Conservation (phyloP, 2,888 invertebrate species). For the Caenorhabditis drosophilae region DNA sequence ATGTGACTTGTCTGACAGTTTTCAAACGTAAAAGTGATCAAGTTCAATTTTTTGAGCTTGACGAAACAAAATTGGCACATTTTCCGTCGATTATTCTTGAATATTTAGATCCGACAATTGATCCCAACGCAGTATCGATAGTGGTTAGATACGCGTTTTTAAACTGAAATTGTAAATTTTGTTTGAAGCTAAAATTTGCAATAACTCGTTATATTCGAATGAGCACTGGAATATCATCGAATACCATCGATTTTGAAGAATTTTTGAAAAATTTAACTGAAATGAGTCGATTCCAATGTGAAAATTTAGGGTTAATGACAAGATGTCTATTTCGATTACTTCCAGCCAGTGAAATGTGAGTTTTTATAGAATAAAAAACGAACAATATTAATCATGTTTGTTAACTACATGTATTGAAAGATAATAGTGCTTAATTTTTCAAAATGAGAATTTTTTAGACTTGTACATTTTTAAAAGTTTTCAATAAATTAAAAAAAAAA, state of each 20-base stretch:
- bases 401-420: too few species aligned
- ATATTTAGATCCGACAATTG: slow-evolving; percentile 16
- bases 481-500: too few species aligned
- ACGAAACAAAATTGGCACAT: not conserved
- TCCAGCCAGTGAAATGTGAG: not conserved
- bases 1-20: not conserved
- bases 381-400: too few species aligned
- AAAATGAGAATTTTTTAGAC: too few species aligned
- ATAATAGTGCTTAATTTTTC: too few species aligned
- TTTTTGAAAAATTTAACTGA: slow-evolving; percentile 13
- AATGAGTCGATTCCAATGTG: slow-evolving; percentile 1
- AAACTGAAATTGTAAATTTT: not conserved
- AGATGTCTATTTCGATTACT: slow-evolving; percentile 13
- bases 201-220: slow-evolving; percentile 8
- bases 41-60: not conserved
- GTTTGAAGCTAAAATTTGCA: slow-evolving; percentile 21
- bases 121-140: slow-evolving; percentile 11
- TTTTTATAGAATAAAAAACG: too few species aligned
- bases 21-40: not conserved
- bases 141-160: slow-evolving; percentile 5
- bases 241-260: slow-evolving; percentile 9
- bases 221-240: not conserved
- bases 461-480: too few species aligned
- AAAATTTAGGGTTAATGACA: slow-evolving; percentile 26
- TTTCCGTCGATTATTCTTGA: slow-evolving; percentile 27